Evolutionary conservation across 2,113 vertebrate species (phyloP), one percentile per base, ranked within the genome.

Genomic region (Ranitomeya variabilis): DNA sequence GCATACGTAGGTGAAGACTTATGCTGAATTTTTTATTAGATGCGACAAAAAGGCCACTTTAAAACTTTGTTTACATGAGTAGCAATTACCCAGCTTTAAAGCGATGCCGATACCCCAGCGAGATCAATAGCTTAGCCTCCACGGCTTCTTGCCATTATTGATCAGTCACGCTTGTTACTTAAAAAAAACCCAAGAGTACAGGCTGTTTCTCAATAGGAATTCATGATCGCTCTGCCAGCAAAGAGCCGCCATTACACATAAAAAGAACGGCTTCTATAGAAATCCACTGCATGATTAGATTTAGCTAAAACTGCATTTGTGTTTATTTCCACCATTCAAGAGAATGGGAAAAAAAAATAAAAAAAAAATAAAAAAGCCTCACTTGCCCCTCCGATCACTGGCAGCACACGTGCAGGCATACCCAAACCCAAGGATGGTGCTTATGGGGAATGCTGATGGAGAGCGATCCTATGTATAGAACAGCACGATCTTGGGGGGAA

Each of bases 101-200:
- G 67, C 13, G 67, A 31, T 31, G 67, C 67, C 31, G 67, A 71
- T 71, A 71, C 67, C 67, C 67, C 6, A 26, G 67, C 14, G 67
- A 71, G 23, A 71, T 71, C 67, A 71, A 71, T 71, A 71, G 67
- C 67, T 14, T 12, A 71, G 67, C 67, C 23, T 71, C 67, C 15
- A 71, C 13, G 67, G 23, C 67, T 31, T 71, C 26, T 71, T 71
- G 23, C 67, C 67, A 71, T 71, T 71, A 71, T 71, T 71, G 67
- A 71, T 71, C 67, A 71, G 67, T 71, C 67, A 71, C 23, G 67
- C 67, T 31, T 71, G 67, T 71, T 71, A 71, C 69, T 31, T 73
- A 64, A 73, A 11, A 73, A 73, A 73, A 73, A 7, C 1, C 26
- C 16, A 7, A 14, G 11, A 26, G 67, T 71, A 71, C n/a, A 14